Base-by-base conservation (phyloP, 2,888 invertebrate species). In the Anoplius nigerrimus region DNA sequence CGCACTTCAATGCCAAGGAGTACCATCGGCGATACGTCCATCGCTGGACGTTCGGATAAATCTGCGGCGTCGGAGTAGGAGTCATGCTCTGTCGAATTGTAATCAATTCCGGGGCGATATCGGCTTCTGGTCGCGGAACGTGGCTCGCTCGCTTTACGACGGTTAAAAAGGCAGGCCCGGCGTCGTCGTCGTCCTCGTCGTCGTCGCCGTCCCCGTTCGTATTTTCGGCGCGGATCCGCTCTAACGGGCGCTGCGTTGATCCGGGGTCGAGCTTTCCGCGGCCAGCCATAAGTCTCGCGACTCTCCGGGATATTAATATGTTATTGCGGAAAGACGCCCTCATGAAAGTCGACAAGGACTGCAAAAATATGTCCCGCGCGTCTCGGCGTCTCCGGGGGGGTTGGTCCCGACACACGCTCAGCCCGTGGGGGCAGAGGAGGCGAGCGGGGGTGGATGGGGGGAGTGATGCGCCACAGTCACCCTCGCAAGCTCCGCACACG, bases 341-440 rank as follows among this genome's bases (percentile, higher is more conserved):
- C 88, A 87, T 88, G 88, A 88, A 88, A 88, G 88, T 88, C 88
- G 88, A 88, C 86, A 84, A 87, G 87, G 84, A 85, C 79, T 81
- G 81, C 77, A 82, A 85, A 88, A 88, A 88, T 88, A 88, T 88
- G 87, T 88, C 83, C 73, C 80, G 71, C 78, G 76, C 79, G 80
- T 77, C 74, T 71, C 78, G 68, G 72, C 74, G 71, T 69, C 77
- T 66, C 67, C 18, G 48, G 48, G n/a, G 48, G 48, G n/a, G 48
- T 48, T n/a, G 22, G 54, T 34, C 27, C 5, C 27, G 54, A 34
- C 54, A 54, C 22, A 54, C 27, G 54, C 21, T 24, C 22, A 21
- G 18, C 21, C 27, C 52, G n/a, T n/a, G 52, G 16, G 52, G 52
- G 52, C 16, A n/a, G n/a, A 18, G 8, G n/a, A n/a, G n/a, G n/a